These are phyloP conservation scores for Byasa hedistus DNA, from an alignment of 2,888 invertebrate species.

Conservation along the genomic window DNA sequence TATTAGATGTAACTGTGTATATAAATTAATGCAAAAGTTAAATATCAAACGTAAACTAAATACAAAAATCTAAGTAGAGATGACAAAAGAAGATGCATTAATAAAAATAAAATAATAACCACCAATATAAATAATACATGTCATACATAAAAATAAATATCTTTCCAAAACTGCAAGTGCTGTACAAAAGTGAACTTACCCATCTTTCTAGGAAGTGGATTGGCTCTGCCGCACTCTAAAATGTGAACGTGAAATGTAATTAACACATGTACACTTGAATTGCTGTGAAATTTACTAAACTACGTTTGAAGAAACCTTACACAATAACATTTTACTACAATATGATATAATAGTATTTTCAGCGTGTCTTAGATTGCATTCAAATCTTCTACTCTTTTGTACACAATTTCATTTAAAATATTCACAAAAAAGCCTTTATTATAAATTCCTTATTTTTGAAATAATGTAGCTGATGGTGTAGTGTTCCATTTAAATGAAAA, in stretches of 20 bases:
- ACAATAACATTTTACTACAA: neutral
- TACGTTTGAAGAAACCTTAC: constrained; percentile 12
- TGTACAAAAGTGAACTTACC: constrained; percentile 58
- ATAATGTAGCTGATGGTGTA: neutral
- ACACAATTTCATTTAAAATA: neutral
- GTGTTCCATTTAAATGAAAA: too few relatives aligned
- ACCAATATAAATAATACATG: neutral
- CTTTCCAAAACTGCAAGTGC: constrained; percentile 21
- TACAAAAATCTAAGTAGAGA: neutral
- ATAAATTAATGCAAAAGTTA: too few relatives aligned
- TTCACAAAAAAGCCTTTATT: neutral
- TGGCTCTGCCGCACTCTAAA: constrained; percentile 78
- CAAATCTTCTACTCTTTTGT: neutral
- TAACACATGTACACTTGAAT: constrained; percentile 31
- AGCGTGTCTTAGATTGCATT: neutral
- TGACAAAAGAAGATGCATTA: neutral
- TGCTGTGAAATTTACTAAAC: constrained; percentile 16
- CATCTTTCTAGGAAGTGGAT: constrained; percentile 74
- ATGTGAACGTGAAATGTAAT: constrained; percentile 51
- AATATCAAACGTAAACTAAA: neutral
- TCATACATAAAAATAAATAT: constrained; percentile 3
- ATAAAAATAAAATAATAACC: neutral
- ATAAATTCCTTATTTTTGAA: neutral
- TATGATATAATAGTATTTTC: constrained; percentile 1
- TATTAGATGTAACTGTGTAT: neutral